Evolutionary conservation across 2,113 vertebrate genomes (phyloP).

Genomic region (Myiozetetes cayanensis): DNA sequence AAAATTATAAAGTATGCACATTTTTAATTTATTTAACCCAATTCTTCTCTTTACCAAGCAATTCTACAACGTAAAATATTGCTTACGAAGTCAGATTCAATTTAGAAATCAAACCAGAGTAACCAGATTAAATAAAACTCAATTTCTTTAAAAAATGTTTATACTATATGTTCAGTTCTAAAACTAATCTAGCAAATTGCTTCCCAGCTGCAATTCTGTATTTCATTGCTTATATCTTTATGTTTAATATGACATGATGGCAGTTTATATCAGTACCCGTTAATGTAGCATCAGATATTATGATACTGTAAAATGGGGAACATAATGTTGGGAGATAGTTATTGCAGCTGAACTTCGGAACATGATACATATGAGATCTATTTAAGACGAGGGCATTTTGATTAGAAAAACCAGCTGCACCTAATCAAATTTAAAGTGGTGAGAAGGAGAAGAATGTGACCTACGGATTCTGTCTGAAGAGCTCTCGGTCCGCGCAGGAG

Average conservation of each 20-base stretch:
- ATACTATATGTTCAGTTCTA: constrained; percentile 28
- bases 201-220: constrained; percentile 13
- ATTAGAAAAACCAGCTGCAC: constrained; percentile 64
- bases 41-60: background rate
- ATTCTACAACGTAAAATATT: background rate
- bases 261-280: constrained; percentile 52
- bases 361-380: constrained; percentile 57
- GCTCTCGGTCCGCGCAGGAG: constrained; percentile 95
- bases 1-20: background rate
- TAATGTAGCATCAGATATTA: constrained; percentile 59
- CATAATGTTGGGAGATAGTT: constrained; percentile 60
- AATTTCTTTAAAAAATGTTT: constrained; percentile 43
- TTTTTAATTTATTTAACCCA: background rate
- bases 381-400: constrained; percentile 52
- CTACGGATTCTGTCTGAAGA: constrained; percentile 98
- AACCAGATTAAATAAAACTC: constrained; percentile 55
- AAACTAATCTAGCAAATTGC: constrained; percentile 61
- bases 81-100: constrained; percentile 10
- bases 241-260: constrained; percentile 53
- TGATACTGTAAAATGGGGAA: constrained; percentile 48
- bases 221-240: constrained; percentile 63
- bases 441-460: constrained; percentile 74
- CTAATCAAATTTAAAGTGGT: constrained; percentile 36
- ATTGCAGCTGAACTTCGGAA: constrained; percentile 49
- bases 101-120: constrained; percentile 24